Evolutionary conservation across 2,113 vertebrate species (phyloP).

Genomic region (Myiozetetes cayanensis): DNA sequence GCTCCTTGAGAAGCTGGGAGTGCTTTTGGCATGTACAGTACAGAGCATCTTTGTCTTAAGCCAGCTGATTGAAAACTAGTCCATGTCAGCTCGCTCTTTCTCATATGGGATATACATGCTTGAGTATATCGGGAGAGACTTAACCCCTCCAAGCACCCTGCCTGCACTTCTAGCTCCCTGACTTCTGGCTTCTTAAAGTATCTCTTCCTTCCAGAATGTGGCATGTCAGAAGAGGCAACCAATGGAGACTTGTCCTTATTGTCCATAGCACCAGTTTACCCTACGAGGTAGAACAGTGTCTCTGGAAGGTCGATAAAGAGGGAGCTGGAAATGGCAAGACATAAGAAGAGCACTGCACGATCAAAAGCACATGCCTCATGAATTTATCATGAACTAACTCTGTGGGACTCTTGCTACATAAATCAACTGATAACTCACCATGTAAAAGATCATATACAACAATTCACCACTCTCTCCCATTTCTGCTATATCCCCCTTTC

Average conservation of each 20-base stretch:
- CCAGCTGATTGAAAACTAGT: not conserved
- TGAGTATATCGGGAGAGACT: not conserved
- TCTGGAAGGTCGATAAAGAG: not conserved
- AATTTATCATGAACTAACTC: slow-evolving; percentile 55
- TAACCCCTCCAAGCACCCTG: not conserved
- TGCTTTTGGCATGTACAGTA: not conserved
- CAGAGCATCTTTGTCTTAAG: not conserved
- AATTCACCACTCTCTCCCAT: not conserved
- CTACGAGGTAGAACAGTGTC: not conserved
- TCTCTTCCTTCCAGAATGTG: not conserved
- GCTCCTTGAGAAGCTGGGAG: not conserved
- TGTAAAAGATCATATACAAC: slow-evolving; percentile 32
- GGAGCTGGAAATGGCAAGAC: not conserved
- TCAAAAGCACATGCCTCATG: slow-evolving; percentile 39
- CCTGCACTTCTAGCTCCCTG: not conserved
- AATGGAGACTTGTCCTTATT: not conserved
- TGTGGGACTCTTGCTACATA: slow-evolving; percentile 9
- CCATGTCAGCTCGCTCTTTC: not conserved
- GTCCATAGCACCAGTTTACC: not conserved
- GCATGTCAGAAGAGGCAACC: not conserved
- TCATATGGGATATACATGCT: not conserved
- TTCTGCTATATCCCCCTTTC: not conserved
- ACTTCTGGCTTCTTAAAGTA: not conserved
- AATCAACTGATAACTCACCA: slow-evolving; percentile 17
- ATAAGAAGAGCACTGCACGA: not conserved